Conservation (phyloP, 2,113 vertebrate genomes). For the Chunga burmeisteri region DNA sequence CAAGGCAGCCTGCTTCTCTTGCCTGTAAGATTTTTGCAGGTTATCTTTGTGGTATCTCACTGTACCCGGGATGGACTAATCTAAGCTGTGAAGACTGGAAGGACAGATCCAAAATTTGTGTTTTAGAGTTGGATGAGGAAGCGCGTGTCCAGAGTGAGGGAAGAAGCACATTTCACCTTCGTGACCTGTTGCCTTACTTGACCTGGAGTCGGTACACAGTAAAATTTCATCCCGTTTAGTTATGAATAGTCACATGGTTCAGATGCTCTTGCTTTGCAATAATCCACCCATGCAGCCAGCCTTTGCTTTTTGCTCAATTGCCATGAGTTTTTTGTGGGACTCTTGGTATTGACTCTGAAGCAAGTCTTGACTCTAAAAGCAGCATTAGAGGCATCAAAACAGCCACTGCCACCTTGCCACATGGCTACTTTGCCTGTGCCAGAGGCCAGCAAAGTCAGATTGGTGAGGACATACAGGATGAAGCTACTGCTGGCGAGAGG, state of each 20-base stretch:
- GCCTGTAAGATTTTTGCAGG: background rate
- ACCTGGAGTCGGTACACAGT: background rate
- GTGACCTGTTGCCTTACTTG: accelerated
- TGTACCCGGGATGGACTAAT: background rate
- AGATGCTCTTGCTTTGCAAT: background rate
- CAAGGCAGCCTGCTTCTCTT: background rate
- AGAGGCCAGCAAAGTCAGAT: background rate
- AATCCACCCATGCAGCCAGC: background rate
- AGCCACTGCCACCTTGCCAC: background rate
- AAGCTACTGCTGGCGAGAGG: background rate
- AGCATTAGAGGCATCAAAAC: background rate
- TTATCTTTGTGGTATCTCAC: background rate
- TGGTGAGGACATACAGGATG: background rate
- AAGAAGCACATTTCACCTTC: background rate
- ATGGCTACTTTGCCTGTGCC: background rate
- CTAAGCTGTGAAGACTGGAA: background rate
- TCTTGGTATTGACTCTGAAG: background rate
- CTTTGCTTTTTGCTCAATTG: background rate
- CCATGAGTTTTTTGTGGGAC: background rate
- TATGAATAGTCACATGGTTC: background rate
- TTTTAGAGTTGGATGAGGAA: background rate
- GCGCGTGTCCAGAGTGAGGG: accelerated
- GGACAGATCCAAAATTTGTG: background rate
- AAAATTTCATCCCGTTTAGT: background rate
- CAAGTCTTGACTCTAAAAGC: background rate